These are phyloP conservation scores for Hyles vespertilio DNA, from an alignment of 1,140 invertebrate genomes.

Conservation along the genomic window DNA sequence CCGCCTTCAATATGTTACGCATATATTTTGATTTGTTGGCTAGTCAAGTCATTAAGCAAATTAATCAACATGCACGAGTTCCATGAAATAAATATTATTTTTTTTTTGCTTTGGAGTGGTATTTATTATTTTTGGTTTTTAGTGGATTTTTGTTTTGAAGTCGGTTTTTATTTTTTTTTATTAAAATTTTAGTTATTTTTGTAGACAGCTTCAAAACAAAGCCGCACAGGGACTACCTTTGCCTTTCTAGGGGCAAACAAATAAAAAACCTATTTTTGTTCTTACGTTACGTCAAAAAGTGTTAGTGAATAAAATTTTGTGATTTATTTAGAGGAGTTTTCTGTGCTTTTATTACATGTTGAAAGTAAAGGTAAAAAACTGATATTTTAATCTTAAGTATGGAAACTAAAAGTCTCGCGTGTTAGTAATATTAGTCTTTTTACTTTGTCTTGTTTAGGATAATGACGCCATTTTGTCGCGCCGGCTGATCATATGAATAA, in stretches of 20 bases:
- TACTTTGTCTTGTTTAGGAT: conserved; percentile 55
- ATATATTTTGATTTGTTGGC: too few species aligned
- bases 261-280: conserved; percentile 57
- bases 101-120: too few species aligned
- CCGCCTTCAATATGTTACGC: too few species aligned
- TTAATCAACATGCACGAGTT: too few species aligned
- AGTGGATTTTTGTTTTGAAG: too few species aligned
- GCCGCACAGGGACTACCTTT: conserved; percentile 6
- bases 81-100: too few species aligned
- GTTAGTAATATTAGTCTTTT: conserved; percentile 16
- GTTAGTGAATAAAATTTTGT: conserved; percentile 57
- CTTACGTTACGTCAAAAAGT: conserved; percentile 65
- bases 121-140: too few species aligned
- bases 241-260: conserved; percentile 10
- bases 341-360: conserved; percentile 40
- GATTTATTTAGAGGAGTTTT: conserved; percentile 46
- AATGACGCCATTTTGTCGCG: conserved; percentile 74
- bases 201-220: too few species aligned
- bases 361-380: conserved; percentile 32
- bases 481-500: conserved; percentile 67
- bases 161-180: too few species aligned
- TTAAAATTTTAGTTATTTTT: too few species aligned
- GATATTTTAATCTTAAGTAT: conserved; percentile 7
- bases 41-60: too few species aligned
- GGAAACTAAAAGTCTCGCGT: background rate